These are phyloP conservation scores for Phenganax marumi DNA, from an alignment of 92 coral and sea anemone species.

Conservation along the genomic window DNA sequence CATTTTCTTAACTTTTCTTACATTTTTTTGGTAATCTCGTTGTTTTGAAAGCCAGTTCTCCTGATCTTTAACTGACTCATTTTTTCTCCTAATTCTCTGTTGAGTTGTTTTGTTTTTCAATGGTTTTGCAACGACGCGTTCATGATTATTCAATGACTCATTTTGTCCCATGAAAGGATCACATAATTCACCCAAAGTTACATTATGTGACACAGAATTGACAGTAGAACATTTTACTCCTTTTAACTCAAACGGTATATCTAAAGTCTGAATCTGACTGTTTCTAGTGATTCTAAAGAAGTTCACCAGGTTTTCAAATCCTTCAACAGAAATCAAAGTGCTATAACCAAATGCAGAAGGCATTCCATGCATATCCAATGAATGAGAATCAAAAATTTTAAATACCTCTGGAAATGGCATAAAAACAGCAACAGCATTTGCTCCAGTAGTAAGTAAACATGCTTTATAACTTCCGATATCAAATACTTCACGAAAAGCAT, in stretches of 20 bases:
- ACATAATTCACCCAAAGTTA: background rate
- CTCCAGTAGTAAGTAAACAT: constrained; percentile 21
- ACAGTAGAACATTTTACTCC: constrained; percentile 21
- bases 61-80: too few relatives aligned
- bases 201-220: background rate
- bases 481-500: constrained; percentile 38
- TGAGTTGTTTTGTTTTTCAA: background rate
- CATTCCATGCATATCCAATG: constrained; percentile 21
- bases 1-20: too few relatives aligned
- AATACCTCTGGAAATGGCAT: background rate
- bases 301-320: constrained; percentile 24
- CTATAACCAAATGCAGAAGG: constrained; percentile 24
- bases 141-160: background rate
- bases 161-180: background rate
- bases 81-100: too few relatives aligned
- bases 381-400: too few relatives aligned
- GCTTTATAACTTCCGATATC: constrained; percentile 16
- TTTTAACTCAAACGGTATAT: constrained; percentile 7
- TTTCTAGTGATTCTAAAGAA: constrained; percentile 14
- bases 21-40: too few relatives aligned
- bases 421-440: constrained; percentile 29
- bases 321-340: constrained; percentile 35
- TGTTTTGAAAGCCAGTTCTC: too few relatives aligned
- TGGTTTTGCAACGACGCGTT: background rate
- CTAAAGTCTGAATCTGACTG: background rate